Percentiles rank a stretch among this genome's conserved stretches.
These are phyloP conservation scores for Eucera pruinosa DNA, from an alignment of 2,888 invertebrate species.

Conservation along the genomic window DNA sequence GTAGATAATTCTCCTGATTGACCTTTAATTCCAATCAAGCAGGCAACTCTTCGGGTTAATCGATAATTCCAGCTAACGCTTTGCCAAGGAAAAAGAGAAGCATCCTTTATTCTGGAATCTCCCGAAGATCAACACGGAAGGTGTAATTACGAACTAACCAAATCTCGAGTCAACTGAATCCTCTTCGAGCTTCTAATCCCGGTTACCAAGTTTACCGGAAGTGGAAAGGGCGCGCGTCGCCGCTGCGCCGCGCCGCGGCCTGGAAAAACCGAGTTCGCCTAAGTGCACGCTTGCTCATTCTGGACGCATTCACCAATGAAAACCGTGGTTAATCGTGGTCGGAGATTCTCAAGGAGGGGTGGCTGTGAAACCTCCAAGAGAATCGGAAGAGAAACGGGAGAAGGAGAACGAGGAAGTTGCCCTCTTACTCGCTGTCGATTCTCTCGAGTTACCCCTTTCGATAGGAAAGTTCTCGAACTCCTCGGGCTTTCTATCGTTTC, in stretches of 20 bases:
- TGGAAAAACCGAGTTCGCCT: constrained; percentile 32
- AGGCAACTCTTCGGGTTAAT: background rate
- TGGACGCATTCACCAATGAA: constrained; percentile 65
- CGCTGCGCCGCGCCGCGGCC: constrained; percentile 5
- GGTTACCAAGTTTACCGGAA: constrained; percentile 27
- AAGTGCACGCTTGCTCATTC: constrained; percentile 67
- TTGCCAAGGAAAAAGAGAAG: background rate
- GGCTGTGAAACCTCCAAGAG: background rate
- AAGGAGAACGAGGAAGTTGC: constrained; percentile 66
- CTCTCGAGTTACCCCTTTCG: constrained; percentile 68
- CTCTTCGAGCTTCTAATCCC: constrained; percentile 30
- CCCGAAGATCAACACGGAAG: constrained; percentile 9
- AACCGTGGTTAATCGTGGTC: constrained; percentile 66
- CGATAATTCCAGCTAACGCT: background rate
- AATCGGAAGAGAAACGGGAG: background rate
- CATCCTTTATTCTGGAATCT: background rate
- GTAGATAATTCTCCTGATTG: background rate
- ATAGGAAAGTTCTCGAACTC: constrained; percentile 72
- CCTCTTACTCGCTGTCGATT: constrained; percentile 66
- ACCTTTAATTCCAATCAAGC: background rate
- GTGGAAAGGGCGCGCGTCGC: background rate
- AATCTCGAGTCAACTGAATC: constrained; percentile 39
- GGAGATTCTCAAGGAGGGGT: background rate
- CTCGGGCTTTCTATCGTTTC: constrained; percentile 56
- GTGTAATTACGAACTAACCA: constrained; percentile 39